These are phyloP conservation scores for Papilio gigon DNA, from an alignment of 2,888 invertebrate genomes.

Conservation along the genomic window DNA sequence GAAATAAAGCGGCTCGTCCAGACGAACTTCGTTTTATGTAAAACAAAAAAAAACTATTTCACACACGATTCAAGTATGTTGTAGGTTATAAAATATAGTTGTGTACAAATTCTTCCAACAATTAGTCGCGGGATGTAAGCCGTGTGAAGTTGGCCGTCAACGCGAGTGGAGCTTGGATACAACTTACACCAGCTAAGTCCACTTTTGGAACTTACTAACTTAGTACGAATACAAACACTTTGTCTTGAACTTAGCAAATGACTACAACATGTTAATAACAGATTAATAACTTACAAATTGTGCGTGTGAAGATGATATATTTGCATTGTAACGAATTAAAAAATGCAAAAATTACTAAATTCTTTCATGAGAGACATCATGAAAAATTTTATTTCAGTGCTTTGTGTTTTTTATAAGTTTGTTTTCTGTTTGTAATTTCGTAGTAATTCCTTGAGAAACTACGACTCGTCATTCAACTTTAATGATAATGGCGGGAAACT, in stretches of 20 bases:
- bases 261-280: background rate
- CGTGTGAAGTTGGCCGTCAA: background rate
- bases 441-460: background rate
- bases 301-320: too few relatives aligned
- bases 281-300: too few relatives aligned
- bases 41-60: too few relatives aligned
- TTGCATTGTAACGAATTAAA: too few relatives aligned
- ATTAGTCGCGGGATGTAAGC: background rate
- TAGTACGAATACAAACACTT: background rate
- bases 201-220: background rate
- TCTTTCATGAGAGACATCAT: too few relatives aligned
- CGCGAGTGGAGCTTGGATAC: background rate
- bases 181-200: background rate
- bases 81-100: background rate
- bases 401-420: too few relatives aligned
- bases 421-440: background rate
- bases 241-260: background rate
- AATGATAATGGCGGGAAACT: background rate
- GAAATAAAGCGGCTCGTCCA: too few relatives aligned
- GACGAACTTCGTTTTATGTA: too few relatives aligned
- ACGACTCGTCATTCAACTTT: background rate
- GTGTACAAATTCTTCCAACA: background rate
- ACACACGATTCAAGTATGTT: too few relatives aligned
- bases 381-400: too few relatives aligned
- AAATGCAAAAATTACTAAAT: too few relatives aligned